A percentile compares a stretch with the other conserved stretches of the same genome.
phyloP scores from a whole-genome alignment of 2,113 vertebrate species.

The Callipepla squamata region DNA sequence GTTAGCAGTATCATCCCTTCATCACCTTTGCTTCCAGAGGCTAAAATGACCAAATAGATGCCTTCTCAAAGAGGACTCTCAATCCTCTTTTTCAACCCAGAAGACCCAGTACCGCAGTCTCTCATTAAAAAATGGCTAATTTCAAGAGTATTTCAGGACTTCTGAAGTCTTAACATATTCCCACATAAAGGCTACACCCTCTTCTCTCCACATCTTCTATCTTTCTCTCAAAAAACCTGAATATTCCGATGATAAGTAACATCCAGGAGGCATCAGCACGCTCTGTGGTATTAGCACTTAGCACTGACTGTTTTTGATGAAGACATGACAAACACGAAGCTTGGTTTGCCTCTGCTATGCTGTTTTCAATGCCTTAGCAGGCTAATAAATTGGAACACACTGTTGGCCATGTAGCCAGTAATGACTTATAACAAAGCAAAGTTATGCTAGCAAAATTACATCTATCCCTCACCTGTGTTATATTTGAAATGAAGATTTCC shows the following conservation, averaged over 20 bases:
- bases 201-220: not conserved
- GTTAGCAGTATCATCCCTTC: not conserved
- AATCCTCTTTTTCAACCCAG: not conserved
- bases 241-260: not conserved
- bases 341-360: not conserved
- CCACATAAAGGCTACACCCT: not conserved
- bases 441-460: not conserved
- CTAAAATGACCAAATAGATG: not conserved
- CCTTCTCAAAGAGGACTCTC: not conserved
- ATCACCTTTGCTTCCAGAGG: not conserved
- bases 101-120: not conserved
- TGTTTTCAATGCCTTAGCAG: not conserved
- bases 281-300: not conserved
- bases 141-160: not conserved
- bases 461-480: conserved; percentile 86
- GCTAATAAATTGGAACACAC: not conserved
- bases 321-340: not conserved
- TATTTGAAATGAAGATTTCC: conserved; percentile 95
- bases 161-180: not conserved
- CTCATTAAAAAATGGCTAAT: not conserved
- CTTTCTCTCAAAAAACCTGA: not conserved
- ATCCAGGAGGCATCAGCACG: not conserved
- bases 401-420: not conserved
- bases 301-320: not conserved
- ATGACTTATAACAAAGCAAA: not conserved